A percentile compares a stretch with the other conserved stretches of the same genome.
Conservation (phyloP, 2,797 vertebrate species). For the Carapus acus region DNA sequence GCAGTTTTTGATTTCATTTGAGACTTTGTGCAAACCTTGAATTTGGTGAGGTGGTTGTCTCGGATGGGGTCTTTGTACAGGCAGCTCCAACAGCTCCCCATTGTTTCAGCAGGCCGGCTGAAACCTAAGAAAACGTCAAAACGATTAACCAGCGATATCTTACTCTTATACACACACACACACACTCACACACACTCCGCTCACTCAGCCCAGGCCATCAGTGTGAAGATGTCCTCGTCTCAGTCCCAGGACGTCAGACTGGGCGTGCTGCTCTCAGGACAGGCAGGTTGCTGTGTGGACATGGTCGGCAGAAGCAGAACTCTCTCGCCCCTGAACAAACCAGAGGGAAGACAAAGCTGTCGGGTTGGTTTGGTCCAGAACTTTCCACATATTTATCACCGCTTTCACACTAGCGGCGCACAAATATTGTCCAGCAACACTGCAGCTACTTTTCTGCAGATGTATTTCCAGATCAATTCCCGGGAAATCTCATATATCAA, state of each 20-base stretch:
- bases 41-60: constrained; percentile 97
- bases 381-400: too few relatives aligned
- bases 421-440: too few relatives aligned
- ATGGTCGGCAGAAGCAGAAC: constrained; percentile 62
- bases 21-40: too few relatives aligned
- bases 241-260: constrained; percentile 77
- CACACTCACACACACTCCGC: constrained; percentile 29
- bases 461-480: too few relatives aligned
- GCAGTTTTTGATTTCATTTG: too few relatives aligned
- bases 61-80: constrained; percentile 89
- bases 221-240: constrained; percentile 75
- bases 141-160: constrained; percentile 1
- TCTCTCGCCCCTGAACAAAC: constrained; percentile 75
- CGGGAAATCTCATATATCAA: too few relatives aligned
- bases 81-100: constrained; percentile 99
- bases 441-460: too few relatives aligned
- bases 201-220: constrained; percentile 90
- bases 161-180: not conserved
- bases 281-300: constrained; percentile 68
- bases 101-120: constrained; percentile 84
- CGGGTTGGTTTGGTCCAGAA: not conserved
- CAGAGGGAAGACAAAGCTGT: not conserved
- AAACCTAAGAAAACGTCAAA: constrained; percentile 62
- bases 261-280: constrained; percentile 75
- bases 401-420: too few relatives aligned